phyloP scores from a whole-genome alignment of 2,888 invertebrate genomes.

The Tetropium fuscum region DNA sequence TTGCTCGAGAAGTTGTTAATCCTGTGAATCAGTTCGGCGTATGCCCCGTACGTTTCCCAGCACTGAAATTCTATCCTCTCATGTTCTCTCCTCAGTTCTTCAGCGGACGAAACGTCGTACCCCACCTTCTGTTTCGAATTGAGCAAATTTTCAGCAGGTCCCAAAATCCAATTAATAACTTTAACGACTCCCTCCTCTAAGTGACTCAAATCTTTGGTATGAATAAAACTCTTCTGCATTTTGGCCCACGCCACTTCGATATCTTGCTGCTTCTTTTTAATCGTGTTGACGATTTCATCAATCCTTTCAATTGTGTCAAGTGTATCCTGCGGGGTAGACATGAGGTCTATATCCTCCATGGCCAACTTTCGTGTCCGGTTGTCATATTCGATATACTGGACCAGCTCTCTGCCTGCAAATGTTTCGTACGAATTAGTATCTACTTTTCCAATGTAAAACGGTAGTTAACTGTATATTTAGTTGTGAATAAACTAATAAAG shows the following conservation, averaged over 20 bases:
- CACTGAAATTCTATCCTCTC: slow-evolving; percentile 82
- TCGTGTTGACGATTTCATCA: slow-evolving; percentile 69
- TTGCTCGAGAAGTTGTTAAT: slow-evolving; percentile 72
- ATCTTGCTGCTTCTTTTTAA: slow-evolving; percentile 72
- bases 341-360: slow-evolving; percentile 61
- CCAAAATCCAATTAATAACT: slow-evolving; percentile 83
- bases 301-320: slow-evolving; percentile 72
- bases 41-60: slow-evolving; percentile 82
- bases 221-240: slow-evolving; percentile 71
- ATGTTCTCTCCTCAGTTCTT: slow-evolving; percentile 78
- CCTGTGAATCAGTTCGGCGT: slow-evolving; percentile 81
- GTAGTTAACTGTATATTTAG: neutral
- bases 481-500: neutral
- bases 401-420: slow-evolving; percentile 62
- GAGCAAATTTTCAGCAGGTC: slow-evolving; percentile 80
- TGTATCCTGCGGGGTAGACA: slow-evolving; percentile 72
- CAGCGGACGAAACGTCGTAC: slow-evolving; percentile 78
- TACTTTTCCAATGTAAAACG: neutral
- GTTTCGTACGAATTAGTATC: neutral
- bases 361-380: slow-evolving; percentile 63
- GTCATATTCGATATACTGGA: slow-evolving; percentile 64
- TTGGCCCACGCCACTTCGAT: slow-evolving; percentile 73
- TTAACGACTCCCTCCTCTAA: slow-evolving; percentile 75
- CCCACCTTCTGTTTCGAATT: slow-evolving; percentile 80
- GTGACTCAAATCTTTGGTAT: slow-evolving; percentile 71